Evolutionary conservation across 2,113 vertebrate species (phyloP).

Genomic region (Pithys albifrons): DNA sequence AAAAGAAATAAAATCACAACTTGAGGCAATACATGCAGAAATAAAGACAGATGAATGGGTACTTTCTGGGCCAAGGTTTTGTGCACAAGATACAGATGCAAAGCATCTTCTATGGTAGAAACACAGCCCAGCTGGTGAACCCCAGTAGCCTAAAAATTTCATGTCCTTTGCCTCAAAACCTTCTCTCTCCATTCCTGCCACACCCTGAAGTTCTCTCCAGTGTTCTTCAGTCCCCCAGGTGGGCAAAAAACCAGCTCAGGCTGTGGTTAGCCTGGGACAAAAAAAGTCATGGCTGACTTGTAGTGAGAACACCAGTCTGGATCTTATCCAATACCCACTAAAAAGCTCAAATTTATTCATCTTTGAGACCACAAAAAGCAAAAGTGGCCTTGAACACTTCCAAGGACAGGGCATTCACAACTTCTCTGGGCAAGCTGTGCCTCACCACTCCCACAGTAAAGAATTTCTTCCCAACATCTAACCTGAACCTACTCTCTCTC

Average conservation of each 20-base stretch:
- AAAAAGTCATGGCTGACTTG: background rate
- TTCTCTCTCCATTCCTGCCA: background rate
- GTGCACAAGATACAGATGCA: background rate
- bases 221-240: background rate
- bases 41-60: background rate
- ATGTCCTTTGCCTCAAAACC: background rate
- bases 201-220: background rate
- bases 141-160: background rate
- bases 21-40: background rate
- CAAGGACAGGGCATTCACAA: background rate
- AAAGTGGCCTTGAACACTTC: background rate
- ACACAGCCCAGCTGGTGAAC: background rate
- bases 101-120: background rate
- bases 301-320: background rate
- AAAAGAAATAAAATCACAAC: background rate
- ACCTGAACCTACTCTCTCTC: background rate
- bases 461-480: background rate
- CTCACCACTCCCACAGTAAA: background rate
- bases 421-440: background rate
- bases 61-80: background rate
- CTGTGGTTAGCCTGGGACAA: background rate
- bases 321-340: background rate
- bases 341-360: background rate
- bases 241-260: background rate
- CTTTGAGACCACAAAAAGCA: background rate